These are phyloP conservation scores for Synergus umbraculus DNA, from an alignment of 2,888 invertebrate genomes.

Conservation along the genomic window DNA sequence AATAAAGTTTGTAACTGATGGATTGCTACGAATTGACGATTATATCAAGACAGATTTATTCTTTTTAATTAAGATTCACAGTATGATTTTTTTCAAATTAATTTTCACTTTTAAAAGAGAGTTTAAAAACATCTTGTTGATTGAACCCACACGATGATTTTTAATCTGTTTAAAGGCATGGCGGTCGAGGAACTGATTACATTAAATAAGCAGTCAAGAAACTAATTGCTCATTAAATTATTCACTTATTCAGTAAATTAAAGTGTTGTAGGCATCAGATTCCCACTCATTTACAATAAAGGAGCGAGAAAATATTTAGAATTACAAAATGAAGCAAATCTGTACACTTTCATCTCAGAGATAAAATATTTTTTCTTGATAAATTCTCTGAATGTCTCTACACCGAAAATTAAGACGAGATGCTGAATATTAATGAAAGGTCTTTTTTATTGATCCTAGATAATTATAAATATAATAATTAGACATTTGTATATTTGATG, in stretches of 20 bases:
- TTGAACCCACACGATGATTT: background rate
- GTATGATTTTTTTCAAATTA: background rate
- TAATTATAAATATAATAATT: background rate
- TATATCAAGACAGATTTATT: background rate
- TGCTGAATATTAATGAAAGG: background rate
- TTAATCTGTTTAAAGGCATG: background rate
- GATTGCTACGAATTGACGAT: background rate
- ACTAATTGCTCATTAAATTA: background rate
- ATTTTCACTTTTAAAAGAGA: background rate
- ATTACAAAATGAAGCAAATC: background rate
- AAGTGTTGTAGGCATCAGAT: background rate
- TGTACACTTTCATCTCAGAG: background rate
- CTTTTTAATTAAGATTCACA: background rate
- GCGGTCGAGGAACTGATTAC: background rate
- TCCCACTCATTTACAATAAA: background rate
- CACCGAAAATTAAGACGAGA: background rate
- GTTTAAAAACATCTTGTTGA: background rate
- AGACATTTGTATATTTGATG: background rate
- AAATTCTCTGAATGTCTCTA: background rate
- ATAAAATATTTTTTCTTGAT: background rate
- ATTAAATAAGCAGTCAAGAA: background rate
- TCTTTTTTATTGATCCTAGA: background rate
- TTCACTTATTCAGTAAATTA: conserved; percentile 8
- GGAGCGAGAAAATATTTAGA: background rate
- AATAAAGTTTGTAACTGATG: background rate